Evolutionary conservation across 35 echinoderm and acorn worm genomes (phyloP), one percentile per base, ranked within the genome.

Genomic region (Diadema setosum): DNA sequence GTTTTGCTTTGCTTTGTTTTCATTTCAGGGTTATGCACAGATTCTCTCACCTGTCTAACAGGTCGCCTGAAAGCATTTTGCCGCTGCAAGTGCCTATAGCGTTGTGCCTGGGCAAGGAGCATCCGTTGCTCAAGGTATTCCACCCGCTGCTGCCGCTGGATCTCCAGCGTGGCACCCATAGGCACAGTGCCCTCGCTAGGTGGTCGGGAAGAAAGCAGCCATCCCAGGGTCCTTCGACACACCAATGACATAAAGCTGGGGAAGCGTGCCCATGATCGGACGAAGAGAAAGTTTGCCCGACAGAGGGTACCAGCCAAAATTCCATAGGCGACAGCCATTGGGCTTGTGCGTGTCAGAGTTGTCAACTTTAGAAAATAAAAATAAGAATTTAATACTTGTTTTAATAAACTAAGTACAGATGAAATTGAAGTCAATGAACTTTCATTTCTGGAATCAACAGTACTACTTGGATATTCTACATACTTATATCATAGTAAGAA

Each of bases 91-190:
- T 31, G 56, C 16, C 85, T 65, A 57, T 67, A 87, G 58, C 81
- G 58, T 63, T 84, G 81, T 27, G 91, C 87, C 56, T 97, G 95
- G 3, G 91, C 57, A 12, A 97, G 27, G 21, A 97, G 24, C 82
- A 88, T 90, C 83, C 84, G 52, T 46, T 97, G 95, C 48, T 97
- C 95, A 43, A 97, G 20, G 16, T 86, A 74, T 41, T 97, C 95
- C 82, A 89, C 57, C 43, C 95, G 81, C 75, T 93, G 92, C 59
- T 97, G 95, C 74, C 91, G 57, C 55, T 97, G 95, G 32, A 97
- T 90, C 24, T 97, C 95, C 35, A 87, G 37, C 8, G 95, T 97
- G 58, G 95, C 95, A 32, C 95, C 95, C 91, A 88, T 83, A 3
- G 95, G 91, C 0, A 91, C 34, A 15, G 89, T 20, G 55, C 84